Conservation (phyloP, 2,888 invertebrate genomes). For the Metellina segmentata region DNA sequence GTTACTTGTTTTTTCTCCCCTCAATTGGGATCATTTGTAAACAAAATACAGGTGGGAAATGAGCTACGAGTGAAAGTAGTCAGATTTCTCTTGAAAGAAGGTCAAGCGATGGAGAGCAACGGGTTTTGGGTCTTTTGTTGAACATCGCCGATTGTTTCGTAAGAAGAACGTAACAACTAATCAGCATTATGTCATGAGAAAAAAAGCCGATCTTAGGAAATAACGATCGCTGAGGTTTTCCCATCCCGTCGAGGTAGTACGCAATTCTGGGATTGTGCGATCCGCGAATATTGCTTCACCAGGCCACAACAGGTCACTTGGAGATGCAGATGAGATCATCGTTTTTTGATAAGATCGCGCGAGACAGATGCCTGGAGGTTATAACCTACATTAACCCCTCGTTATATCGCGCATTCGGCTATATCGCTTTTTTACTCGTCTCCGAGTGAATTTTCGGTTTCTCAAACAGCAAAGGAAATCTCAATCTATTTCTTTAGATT, state of each 20-base stretch:
- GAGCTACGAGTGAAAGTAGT: slow-evolving; percentile 4
- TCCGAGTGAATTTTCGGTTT: too few relatives aligned
- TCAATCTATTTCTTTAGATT: too few relatives aligned
- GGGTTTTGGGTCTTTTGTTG: slow-evolving; percentile 16
- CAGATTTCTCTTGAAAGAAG: slow-evolving; percentile 44
- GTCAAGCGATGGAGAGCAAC: slow-evolving; percentile 21
- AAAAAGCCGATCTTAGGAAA: slow-evolving; percentile 11
- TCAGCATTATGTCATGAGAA: slow-evolving; percentile 39
- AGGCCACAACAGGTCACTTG: background rate
- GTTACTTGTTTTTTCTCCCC: background rate
- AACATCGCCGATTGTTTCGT: slow-evolving; percentile 23
- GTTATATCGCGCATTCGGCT: too few relatives aligned
- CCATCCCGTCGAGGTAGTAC: background rate
- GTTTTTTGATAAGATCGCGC: too few relatives aligned
- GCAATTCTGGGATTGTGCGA: slow-evolving; percentile 20
- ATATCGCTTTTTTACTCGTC: too few relatives aligned
- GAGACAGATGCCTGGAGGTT: too few relatives aligned
- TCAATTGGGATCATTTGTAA: background rate
- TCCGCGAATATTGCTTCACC: background rate
- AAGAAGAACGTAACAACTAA: background rate
- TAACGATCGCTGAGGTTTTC: background rate
- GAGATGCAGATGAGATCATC: background rate
- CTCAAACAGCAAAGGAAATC: too few relatives aligned
- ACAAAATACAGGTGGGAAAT: background rate
- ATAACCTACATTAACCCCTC: too few relatives aligned